Base-by-base conservation (phyloP, 1,140 invertebrate genomes). In the Frieseomelitta varia region DNA sequence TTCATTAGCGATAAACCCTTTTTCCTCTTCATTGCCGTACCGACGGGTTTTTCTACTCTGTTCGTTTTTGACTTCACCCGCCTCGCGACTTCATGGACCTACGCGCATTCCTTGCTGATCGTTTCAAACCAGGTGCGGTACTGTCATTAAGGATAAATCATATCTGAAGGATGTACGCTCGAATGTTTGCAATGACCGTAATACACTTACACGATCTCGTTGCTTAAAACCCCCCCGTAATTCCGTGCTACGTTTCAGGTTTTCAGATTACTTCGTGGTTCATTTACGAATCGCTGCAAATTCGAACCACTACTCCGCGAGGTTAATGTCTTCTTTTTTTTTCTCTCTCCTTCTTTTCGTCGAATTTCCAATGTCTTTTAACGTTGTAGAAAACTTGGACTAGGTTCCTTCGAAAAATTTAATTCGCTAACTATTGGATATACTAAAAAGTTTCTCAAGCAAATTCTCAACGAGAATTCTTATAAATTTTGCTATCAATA, bases 1-100 rank as follows among this genome's bases (percentile, higher is more conserved):
- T 92, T 93, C 92, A 93, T 93, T 93, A 92, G 85, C 86, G 89
- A 92, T 91, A 87, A 86, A 79, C 81, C 85, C 89, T 93, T 92
- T 91, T 91, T 90, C 87, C 89, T 86, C 71, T 81, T 87, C 77
- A 75, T 84, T 84, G 79, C 75, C 82, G 73, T 85, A 84, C 86
- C 88, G 89, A 88, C 88, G 88, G 87, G 80, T 91, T 91, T 91
- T 91, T 90, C 90, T 87, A 79, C 68, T n/a, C 72, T 72, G 39
- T 80, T 81, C 76, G 74, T 87, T 90, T 91, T 86, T 91, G 82
- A 83, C 85, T 90, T 67, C 81, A 73, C 83, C 87, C 87, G 78
- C 72, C 87, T 86, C 75, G 79, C 86, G 88, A 91, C 87, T 87
- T 88, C 86, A 88, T 84, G 88, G 85, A 71, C 86, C 77, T 85